These are phyloP conservation scores for Lymantria monacha DNA, from an alignment of 2,888 invertebrate species.

Conservation along the genomic window DNA sequence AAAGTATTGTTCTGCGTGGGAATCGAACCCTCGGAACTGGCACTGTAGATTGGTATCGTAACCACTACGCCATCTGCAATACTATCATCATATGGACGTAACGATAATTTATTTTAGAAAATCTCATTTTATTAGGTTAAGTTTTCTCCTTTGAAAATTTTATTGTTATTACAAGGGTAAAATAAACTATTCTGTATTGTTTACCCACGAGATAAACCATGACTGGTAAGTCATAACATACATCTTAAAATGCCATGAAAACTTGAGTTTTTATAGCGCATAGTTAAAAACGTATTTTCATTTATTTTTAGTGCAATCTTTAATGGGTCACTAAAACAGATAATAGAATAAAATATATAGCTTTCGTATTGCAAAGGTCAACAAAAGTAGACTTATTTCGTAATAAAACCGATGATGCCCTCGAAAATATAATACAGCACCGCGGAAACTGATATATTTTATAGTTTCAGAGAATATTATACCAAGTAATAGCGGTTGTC, in stretches of 20 bases:
- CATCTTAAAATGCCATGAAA: not conserved
- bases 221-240: too few relatives aligned
- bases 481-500: constrained; percentile 27
- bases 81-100: too few relatives aligned
- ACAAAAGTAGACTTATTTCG: not conserved
- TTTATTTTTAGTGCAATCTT: not conserved
- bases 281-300: not conserved
- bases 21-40: too few relatives aligned
- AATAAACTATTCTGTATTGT: too few relatives aligned
- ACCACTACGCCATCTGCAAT: too few relatives aligned
- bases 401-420: constrained; percentile 7
- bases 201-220: too few relatives aligned
- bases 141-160: too few relatives aligned
- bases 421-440: constrained; percentile 29
- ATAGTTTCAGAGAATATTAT: constrained; percentile 50
- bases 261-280: not conserved
- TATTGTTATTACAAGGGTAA: too few relatives aligned
- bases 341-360: not conserved
- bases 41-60: too few relatives aligned
- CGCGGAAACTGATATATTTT: constrained; percentile 50
- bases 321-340: not conserved
- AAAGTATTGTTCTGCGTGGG: too few relatives aligned
- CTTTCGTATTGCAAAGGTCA: not conserved
- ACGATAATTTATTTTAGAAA: too few relatives aligned
- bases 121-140: too few relatives aligned